Evolutionary conservation across 1,140 invertebrate species (phyloP), one percentile per base, ranked within the genome.

Genomic region (Drosophila ironensis): DNA sequence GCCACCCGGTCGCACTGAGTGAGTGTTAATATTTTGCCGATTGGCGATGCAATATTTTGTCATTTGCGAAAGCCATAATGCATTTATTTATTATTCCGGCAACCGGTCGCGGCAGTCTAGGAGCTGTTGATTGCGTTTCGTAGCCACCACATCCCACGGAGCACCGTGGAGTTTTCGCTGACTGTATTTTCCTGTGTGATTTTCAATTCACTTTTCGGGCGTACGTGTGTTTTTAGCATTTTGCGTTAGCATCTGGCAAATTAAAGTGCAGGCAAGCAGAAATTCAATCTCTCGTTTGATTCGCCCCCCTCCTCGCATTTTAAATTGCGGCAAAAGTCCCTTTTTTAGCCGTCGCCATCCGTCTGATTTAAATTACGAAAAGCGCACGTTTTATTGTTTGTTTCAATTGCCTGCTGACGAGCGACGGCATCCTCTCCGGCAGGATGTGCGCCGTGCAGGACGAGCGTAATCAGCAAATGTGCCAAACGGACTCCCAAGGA

Each of bases 301-400:
- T 82, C 37, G 33, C 46, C 35, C 25, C 12, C 3, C 25, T 27
- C 5, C 25, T 6, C 30, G n/a, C 60, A n/a, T n/a, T 71, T 75
- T 63, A 63, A 72, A 41, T n/a, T 53, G 72, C 60, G 47, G 53
- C 44, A 76, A 63, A 68, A 82, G 69, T 70, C 57, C 56, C 60
- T 80, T 84, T 68, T 64, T 59, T 63, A 44, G 48, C 8, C 46
- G 16, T 48, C 46, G 33, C 33, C 54, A 48, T 44, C 48, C 30
- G 53, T 56, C 74, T 86, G 80, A 67, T 84, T 84, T 84, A 64
- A 86, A 84, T 84, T 84, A 84, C 67, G 74, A 54, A 74, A 80
- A 84, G 78, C 80, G 80, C 78, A 84, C 78, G 78, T 84, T 86
- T 84, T 84, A 84, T 84, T 84, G 80, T 84, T 84, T 84, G 78